phyloP scores from a whole-genome alignment of 2,888 invertebrate genomes.

The Rhorus exstirpatorius region DNA sequence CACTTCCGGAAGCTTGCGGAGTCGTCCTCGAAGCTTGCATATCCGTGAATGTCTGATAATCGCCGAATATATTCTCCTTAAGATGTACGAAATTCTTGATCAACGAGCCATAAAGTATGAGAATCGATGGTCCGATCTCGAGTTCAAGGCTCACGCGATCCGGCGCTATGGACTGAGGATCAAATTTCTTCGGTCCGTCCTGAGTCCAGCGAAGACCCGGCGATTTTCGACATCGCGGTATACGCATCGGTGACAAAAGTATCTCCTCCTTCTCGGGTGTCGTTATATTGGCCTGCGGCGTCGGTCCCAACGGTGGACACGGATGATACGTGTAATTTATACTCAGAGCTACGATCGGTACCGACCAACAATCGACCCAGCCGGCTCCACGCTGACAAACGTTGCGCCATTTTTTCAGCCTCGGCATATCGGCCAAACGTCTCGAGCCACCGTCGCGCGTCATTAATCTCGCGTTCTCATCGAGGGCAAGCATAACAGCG shows the following conservation, averaged over 20 bases:
- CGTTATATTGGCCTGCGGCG: slow-evolving; percentile 96
- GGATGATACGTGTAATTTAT: slow-evolving; percentile 97
- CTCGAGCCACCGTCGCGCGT: slow-evolving; percentile 91
- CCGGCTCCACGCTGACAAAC: slow-evolving; percentile 91
- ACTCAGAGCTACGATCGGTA: slow-evolving; percentile 96
- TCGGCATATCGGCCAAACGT: slow-evolving; percentile 87
- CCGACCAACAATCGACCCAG: slow-evolving; percentile 99
- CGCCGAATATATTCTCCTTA: slow-evolving; percentile 99
- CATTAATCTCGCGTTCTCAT: slow-evolving; percentile 95
- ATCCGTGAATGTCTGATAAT: slow-evolving; percentile 97
- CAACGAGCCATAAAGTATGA: slow-evolving; percentile 96
- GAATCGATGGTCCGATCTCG: slow-evolving; percentile 97
- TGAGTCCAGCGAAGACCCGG: slow-evolving; percentile 90
- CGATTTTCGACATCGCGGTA: slow-evolving; percentile 92
- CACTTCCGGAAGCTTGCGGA: slow-evolving; percentile 76
- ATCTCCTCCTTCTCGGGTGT: slow-evolving; percentile 98
- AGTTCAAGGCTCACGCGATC: slow-evolving; percentile 97
- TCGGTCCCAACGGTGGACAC: slow-evolving; percentile 94
- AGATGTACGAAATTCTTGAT: slow-evolving; percentile 95
- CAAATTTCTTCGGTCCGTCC: slow-evolving; percentile 92
- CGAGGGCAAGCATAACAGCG: slow-evolving; percentile 93
- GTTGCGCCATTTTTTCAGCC: slow-evolving; percentile 92
- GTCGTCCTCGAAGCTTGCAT: slow-evolving; percentile 91
- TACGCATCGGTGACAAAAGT: slow-evolving; percentile 95
- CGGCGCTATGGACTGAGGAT: slow-evolving; percentile 93